These are phyloP conservation scores for Chromis chromis DNA, from an alignment of 2,797 vertebrate species.

Conservation along the genomic window DNA sequence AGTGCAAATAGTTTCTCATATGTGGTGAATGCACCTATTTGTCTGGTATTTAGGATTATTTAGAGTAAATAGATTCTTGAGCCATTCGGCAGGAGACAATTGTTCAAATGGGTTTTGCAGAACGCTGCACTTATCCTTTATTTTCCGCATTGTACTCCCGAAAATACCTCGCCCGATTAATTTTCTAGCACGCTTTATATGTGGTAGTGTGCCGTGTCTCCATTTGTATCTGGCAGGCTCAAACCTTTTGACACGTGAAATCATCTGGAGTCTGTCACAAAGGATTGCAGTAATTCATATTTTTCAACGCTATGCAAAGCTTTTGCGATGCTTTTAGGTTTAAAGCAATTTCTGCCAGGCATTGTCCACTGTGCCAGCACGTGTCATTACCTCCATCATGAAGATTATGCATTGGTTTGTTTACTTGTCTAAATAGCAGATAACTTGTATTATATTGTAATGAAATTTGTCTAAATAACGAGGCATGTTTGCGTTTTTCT, in stretches of 20 bases:
- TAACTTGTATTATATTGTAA: too few species aligned
- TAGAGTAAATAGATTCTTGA: not conserved
- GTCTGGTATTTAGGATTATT: not conserved
- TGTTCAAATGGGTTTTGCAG: slow-evolving; percentile 1
- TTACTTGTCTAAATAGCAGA: too few species aligned
- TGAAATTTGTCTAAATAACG: too few species aligned
- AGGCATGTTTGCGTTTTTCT: not conserved
- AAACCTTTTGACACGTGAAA: too few species aligned
- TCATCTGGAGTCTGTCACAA: not conserved
- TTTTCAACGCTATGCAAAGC: not conserved
- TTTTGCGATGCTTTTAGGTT: not conserved
- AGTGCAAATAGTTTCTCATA: not conserved
- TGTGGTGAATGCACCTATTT: not conserved
- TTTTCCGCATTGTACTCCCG: not conserved
- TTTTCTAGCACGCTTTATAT: too few species aligned
- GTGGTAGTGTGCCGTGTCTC: too few species aligned
- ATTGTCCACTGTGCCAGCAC: not conserved
- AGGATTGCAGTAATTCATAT: not conserved
- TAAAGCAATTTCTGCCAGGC: not conserved
- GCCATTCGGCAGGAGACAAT: not conserved
- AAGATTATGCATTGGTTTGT: too few species aligned
- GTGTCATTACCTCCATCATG: too few species aligned
- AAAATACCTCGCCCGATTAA: slow-evolving; percentile 1
- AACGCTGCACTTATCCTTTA: not conserved
- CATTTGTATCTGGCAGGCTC: slow-evolving; percentile 5